Percentiles rank a stretch among this genome's conserved stretches.
These are phyloP conservation scores for Eulimnadia texana DNA, from an alignment of 1,140 invertebrate genomes.

Conservation along the genomic window DNA sequence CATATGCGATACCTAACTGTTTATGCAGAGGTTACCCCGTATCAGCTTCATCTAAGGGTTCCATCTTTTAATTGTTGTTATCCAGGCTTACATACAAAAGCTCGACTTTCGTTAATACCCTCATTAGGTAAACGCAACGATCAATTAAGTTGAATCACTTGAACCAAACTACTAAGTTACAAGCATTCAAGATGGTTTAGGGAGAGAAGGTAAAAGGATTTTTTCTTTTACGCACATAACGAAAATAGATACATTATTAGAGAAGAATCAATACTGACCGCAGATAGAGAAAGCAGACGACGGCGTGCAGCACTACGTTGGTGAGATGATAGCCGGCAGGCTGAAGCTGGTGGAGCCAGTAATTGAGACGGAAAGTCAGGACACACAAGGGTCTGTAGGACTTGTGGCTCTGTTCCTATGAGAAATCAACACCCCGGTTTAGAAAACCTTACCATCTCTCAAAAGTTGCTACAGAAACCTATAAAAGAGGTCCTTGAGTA, in stretches of 20 bases:
- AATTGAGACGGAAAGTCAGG: slow-evolving; percentile 82
- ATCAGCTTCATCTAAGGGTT: background rate
- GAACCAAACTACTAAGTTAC: background rate
- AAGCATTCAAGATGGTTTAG: background rate
- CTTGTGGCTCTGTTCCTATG: slow-evolving; percentile 85
- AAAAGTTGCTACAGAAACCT: too few species aligned
- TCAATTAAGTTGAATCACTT: background rate
- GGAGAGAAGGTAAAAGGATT: too few species aligned
- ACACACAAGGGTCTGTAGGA: slow-evolving; percentile 84
- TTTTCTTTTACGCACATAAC: too few species aligned
- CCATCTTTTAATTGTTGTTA: background rate
- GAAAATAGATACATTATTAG: background rate
- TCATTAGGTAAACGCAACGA: background rate
- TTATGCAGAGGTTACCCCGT: background rate
- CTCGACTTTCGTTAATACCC: background rate
- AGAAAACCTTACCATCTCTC: too few species aligned
- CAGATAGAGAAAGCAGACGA: slow-evolving; percentile 74
- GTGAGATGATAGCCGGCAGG: slow-evolving; percentile 83
- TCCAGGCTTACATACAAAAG: background rate
- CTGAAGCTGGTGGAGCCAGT: slow-evolving; percentile 66
- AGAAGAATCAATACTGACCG: slow-evolving; percentile 39
- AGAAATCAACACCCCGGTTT: background rate
- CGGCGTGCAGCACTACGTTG: slow-evolving; percentile 71
- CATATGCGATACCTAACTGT: background rate
- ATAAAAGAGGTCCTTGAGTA: too few species aligned